Conservation (phyloP, 2,113 vertebrate species). For the Passer montanus region DNA sequence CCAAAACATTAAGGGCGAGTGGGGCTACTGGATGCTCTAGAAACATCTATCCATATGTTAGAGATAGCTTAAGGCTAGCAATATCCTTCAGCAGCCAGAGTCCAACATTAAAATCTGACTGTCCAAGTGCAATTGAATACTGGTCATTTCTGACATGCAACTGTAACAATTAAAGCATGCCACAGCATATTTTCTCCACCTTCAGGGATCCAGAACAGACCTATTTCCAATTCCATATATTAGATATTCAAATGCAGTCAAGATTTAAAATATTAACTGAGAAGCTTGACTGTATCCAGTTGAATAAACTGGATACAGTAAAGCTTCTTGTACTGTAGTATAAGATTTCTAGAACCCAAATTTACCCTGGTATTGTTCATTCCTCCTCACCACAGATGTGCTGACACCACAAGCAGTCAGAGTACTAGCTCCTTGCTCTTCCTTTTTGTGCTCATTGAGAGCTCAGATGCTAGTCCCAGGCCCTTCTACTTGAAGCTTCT, state of each 20-base stretch:
- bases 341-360: not conserved
- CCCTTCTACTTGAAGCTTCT: not conserved
- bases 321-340: not conserved
- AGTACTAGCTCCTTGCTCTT: not conserved
- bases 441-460: not conserved
- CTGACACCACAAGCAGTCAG: not conserved
- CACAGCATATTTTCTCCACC: not conserved
- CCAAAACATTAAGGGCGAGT: not conserved
- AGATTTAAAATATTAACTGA: not conserved
- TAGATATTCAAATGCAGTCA: not conserved
- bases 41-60: not conserved
- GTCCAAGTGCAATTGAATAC: not conserved
- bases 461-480: not conserved
- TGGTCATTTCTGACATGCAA: not conserved
- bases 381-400: not conserved
- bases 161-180: not conserved
- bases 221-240: not conserved
- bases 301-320: not conserved
- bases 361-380: not conserved
- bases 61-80: not conserved
- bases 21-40: not conserved
- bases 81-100: not conserved
- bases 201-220: not conserved
- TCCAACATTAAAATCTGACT: not conserved
- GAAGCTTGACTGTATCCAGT: not conserved